These are phyloP conservation scores for Sceliomorpha sp. DNA, from an alignment of 2,888 invertebrate species.

Conservation along the genomic window DNA sequence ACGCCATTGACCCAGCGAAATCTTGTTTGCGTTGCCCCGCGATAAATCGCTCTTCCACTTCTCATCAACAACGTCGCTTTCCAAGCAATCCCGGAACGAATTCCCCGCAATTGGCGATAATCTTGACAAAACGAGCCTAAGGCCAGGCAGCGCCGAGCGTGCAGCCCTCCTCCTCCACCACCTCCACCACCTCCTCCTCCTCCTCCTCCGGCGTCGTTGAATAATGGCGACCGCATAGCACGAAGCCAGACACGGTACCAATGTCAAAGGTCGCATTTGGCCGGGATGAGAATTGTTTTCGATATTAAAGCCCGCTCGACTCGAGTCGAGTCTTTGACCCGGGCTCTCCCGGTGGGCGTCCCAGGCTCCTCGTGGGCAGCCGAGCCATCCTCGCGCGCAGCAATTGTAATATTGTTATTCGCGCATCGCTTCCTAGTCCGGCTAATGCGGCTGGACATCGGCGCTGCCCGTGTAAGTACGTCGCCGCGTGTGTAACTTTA, in stretches of 20 bases:
- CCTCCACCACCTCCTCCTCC: too few relatives aligned
- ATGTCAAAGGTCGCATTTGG: constrained; percentile 41
- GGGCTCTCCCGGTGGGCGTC: constrained; percentile 41
- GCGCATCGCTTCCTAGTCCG: too few relatives aligned
- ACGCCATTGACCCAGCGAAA: too few relatives aligned
- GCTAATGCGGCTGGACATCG: constrained; percentile 25
- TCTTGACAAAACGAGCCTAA: constrained; percentile 46
- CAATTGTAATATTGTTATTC: too few relatives aligned
- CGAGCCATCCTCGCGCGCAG: too few relatives aligned
- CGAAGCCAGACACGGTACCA: constrained; percentile 54
- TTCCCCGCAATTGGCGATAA: constrained; percentile 46
- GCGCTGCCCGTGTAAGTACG: constrained; percentile 22
- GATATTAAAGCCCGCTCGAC: constrained; percentile 43
- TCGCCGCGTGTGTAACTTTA: constrained; percentile 35
- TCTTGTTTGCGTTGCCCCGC: constrained; percentile 1
- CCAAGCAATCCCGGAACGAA: constrained; percentile 44
- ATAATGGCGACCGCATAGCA: constrained; percentile 44
- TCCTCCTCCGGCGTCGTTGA: too few relatives aligned
- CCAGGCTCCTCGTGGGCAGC: constrained; percentile 35
- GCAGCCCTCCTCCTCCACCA: too few relatives aligned
- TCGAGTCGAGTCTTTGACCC: constrained; percentile 38
- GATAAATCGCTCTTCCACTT: constrained; percentile 41
- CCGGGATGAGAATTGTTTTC: constrained; percentile 47
- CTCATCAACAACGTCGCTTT: constrained; percentile 31
- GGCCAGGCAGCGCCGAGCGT: constrained; percentile 12